phyloP scores from a whole-genome alignment of 2,797 vertebrate genomes.

The Stomatorhinus walkeri region DNA sequence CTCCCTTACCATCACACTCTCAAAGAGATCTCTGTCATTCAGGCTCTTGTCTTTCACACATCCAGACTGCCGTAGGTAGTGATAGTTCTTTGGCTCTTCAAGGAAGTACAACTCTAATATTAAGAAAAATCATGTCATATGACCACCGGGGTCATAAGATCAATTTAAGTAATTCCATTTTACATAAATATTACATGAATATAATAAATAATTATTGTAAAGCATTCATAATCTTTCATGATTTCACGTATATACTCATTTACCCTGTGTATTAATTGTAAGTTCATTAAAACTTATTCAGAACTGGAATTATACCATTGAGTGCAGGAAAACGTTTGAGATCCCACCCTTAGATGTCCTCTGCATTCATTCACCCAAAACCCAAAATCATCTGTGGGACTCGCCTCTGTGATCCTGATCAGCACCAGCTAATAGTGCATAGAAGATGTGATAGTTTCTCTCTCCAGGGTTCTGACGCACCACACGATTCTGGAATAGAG shows the following conservation, averaged over 20 bases:
- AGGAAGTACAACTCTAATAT: conserved; percentile 64
- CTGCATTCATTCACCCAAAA: background rate
- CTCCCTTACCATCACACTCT: conserved; percentile 77
- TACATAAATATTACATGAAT: background rate
- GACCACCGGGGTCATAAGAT: background rate
- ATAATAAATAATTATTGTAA: background rate
- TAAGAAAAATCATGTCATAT: conserved; percentile 3
- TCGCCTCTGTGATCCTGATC: conserved; percentile 74
- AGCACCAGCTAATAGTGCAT: conserved; percentile 77
- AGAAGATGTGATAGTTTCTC: conserved; percentile 90
- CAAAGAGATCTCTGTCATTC: conserved; percentile 74
- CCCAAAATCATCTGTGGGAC: background rate
- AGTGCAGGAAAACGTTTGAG: background rate
- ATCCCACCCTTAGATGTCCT: background rate
- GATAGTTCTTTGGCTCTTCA: conserved; percentile 70
- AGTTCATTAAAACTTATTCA: background rate
- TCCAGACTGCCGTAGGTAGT: conserved; percentile 79
- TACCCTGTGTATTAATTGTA: background rate
- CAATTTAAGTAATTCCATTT: background rate
- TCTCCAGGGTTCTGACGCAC: conserved; percentile 86
- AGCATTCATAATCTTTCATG: background rate
- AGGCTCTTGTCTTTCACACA: conserved; percentile 77
- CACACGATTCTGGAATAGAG: conserved; percentile 75
- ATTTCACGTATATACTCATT: background rate
- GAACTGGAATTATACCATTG: background rate